phyloP scores from a whole-genome alignment of 1,140 invertebrate genomes.

The Ridgeia piscesae region DNA sequence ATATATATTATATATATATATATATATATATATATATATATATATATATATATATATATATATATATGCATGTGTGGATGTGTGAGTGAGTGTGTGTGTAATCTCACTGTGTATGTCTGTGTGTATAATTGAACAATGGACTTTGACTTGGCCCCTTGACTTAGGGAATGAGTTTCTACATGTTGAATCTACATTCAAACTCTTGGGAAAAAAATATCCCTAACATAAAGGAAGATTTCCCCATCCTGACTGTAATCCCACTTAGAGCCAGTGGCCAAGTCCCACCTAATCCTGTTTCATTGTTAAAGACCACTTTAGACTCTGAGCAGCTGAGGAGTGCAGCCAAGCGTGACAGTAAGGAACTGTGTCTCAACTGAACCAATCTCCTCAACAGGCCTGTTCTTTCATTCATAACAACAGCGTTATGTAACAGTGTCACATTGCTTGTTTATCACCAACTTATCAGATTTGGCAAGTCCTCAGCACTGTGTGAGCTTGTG shows the following conservation, averaged over 20 bases:
- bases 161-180: background rate
- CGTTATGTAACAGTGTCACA: background rate
- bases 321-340: background rate
- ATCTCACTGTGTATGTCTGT: background rate
- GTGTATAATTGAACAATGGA: background rate
- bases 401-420: background rate
- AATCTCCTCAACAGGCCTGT: background rate
- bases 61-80: background rate
- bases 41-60: background rate
- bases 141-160: background rate
- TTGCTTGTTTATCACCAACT: background rate
- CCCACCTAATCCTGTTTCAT: background rate
- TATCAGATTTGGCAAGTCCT: background rate
- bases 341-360: background rate
- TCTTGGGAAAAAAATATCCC: background rate
- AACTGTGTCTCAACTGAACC: background rate
- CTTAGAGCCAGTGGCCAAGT: background rate
- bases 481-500: background rate
- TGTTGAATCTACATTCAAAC: background rate
- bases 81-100: background rate
- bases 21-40: too few relatives aligned
- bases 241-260: background rate
- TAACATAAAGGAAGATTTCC: background rate
- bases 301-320: background rate
- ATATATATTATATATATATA: too few relatives aligned